Base-by-base conservation (phyloP, 2,888 invertebrate species). In the Resseliella maxima region DNA sequence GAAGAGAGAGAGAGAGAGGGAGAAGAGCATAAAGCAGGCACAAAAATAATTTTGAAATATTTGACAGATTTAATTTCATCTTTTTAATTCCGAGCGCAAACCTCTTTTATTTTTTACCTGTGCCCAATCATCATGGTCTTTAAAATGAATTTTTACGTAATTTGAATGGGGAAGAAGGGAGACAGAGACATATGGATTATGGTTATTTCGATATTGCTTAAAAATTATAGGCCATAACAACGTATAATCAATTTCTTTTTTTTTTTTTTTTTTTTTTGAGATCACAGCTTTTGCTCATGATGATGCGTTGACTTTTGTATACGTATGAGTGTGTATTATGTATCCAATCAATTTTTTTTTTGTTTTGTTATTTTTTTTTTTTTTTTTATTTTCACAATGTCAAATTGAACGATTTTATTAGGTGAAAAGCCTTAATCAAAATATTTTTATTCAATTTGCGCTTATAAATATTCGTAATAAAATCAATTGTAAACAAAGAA, bases 381-480 rank as follows among this genome's bases (percentile, higher is more conserved):
- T 31, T 27, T 72, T 72, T 31, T 72, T 27, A 72, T 72, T 72
- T 72, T 31, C 72, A 72, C 72, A 31, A 31, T 72, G 15, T 72
- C 27, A 72, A 72, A 15, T 31, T 31, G 59, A 24, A 31, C 15
- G 15, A 24, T n/a, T n/a, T n/a, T n/a, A n/a, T n/a, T n/a, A n/a
- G 3, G 24, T 59, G 31, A 15, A 18, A 15, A 72, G 15, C 18
- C 27, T 24, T 8, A 27, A 72, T 72, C 72, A 0, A 15, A 72
- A 72, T 31, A 35, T 15, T 72, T 72, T 72, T 72, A 72, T 72
- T 72, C 31, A 15, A 31, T 72, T 72, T 72, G 72, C 31, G 72
- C 72, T 72, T 35, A 72, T 72, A 72, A 72, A 72, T 72, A 72
- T 72, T 72, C 72, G 72, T 72, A 72, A 72, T 72, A 72, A 72